Evolutionary conservation across 2,113 vertebrate genomes (phyloP), one percentile per base, ranked within the genome.

Genomic region (Elgaria multicarinata): DNA sequence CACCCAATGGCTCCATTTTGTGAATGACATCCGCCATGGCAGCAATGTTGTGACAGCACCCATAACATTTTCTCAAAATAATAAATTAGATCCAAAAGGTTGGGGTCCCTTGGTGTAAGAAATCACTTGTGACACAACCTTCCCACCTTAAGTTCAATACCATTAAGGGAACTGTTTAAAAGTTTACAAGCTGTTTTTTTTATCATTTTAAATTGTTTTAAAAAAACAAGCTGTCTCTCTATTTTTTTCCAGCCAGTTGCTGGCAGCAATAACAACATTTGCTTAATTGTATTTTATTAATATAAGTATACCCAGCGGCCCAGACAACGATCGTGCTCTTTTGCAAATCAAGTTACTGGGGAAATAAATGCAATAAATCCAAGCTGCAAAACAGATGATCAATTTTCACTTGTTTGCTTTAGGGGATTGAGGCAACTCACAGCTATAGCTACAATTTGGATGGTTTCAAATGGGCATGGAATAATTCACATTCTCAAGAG

Each of bases 201-300:
- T 16, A n/a, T 24, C 42, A 82, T 26, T 39, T 42, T 31, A 33
- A 31, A 42, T 62, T 18, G 16, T 58, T 36, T 9, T 42, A 86
- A 42, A 64, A 8, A 10, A 46, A 72, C 26, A 9, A 13, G 14
- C 10, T 85, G 75, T 93, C 46, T 95, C 94, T 93, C 6, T 50
- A 4, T 50, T 58, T 14, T 58, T 58, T 31, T 39, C 39, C 72
- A 86, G 16, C 72, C 26, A 26, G 77, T 95, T 92, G 79, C 92
- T 95, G 88, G 92, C 87, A 94, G 93, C 84, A 31, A 89, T 88
- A 90, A 95, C 91, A 96, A 89, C 88, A 85, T 94, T 95, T 93
- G 84, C 93, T 94, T 95, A 95, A 95, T 95, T 94, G 91, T 93
- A 90, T 94, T 96, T 96, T 95, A 94, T 95, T 94, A 94, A 93